A percentile compares a stretch with the other conserved stretches of the same genome.
Evolutionary conservation across 2,797 vertebrate species (phyloP).

Genomic region (Paratrypauchen microcephalus): DNA sequence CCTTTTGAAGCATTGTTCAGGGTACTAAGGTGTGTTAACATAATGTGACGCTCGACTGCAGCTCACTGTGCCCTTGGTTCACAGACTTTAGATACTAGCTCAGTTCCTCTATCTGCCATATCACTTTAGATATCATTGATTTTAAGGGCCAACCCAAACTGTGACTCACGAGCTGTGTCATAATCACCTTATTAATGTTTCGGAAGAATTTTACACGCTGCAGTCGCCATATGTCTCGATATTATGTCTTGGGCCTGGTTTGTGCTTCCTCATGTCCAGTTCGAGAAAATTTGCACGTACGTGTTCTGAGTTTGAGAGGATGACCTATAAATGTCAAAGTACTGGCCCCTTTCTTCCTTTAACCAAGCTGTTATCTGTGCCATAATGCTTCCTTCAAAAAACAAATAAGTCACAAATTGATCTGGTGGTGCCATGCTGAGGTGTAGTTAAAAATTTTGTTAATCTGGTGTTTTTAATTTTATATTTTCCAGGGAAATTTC

Average conservation of each 20-base stretch:
- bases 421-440: neutral
- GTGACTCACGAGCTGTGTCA: conserved; percentile 12
- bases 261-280: conserved; percentile 31
- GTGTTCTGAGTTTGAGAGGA: conserved; percentile 36
- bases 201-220: conserved; percentile 24
- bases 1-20: conserved; percentile 70
- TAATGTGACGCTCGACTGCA: conserved; percentile 72
- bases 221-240: neutral
- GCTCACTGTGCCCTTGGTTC: conserved; percentile 63
- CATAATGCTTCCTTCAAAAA: conserved; percentile 26
- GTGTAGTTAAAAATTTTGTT: neutral
- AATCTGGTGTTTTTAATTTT: too few species aligned
- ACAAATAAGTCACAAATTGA: conserved; percentile 4
- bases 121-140: conserved; percentile 32
- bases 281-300: conserved; percentile 28
- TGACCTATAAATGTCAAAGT: conserved; percentile 63
- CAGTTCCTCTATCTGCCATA: conserved; percentile 48
- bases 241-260: conserved; percentile 13
- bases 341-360: conserved; percentile 33
- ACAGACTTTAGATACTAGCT: conserved; percentile 58
- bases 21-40: conserved; percentile 70
- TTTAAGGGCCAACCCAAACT: conserved; percentile 27
- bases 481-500: too few species aligned
- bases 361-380: conserved; percentile 28
- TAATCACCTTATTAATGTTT: conserved; percentile 35